Percentiles rank a stretch among this genome's conserved stretches.
Conservation (phyloP, 2,888 invertebrate species). For the Trachelus stipa region DNA sequence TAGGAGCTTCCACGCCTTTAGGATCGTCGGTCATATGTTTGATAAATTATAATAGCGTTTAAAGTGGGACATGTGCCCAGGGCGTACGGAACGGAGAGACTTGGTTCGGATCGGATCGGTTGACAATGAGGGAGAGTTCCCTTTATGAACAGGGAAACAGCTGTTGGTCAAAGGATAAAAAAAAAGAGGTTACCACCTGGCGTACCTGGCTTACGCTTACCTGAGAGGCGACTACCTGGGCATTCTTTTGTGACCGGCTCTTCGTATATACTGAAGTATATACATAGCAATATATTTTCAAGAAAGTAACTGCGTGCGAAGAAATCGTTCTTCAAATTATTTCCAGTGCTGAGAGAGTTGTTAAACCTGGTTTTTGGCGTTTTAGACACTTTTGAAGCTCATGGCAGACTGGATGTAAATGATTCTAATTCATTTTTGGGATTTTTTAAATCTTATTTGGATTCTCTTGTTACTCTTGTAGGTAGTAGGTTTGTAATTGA, state of each 20-base stretch:
- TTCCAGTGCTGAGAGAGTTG: background rate
- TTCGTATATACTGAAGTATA: background rate
- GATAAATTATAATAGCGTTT: constrained; percentile 46
- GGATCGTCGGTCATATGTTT: constrained; percentile 8
- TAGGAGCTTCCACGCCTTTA: background rate
- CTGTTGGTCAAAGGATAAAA: constrained; percentile 57
- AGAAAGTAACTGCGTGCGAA: background rate
- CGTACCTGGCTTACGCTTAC: constrained; percentile 60
- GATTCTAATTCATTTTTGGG: background rate
- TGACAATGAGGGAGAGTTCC: constrained; percentile 57
- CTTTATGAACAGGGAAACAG: constrained; percentile 63
- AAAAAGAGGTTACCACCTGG: constrained; percentile 64
- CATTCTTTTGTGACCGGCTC: constrained; percentile 52
- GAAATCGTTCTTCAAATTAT: background rate
- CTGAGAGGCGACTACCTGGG: constrained; percentile 51
- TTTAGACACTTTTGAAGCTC: background rate
- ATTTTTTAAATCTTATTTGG: background rate
- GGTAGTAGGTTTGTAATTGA: background rate
- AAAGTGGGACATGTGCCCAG: constrained; percentile 53
- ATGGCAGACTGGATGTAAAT: background rate
- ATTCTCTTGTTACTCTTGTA: background rate
- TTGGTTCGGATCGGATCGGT: constrained; percentile 35
- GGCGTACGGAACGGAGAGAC: constrained; percentile 26
- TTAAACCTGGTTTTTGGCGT: background rate
- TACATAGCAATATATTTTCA: background rate